Conservation (phyloP, 2,888 invertebrate species). For the Tenodera sinensis region DNA sequence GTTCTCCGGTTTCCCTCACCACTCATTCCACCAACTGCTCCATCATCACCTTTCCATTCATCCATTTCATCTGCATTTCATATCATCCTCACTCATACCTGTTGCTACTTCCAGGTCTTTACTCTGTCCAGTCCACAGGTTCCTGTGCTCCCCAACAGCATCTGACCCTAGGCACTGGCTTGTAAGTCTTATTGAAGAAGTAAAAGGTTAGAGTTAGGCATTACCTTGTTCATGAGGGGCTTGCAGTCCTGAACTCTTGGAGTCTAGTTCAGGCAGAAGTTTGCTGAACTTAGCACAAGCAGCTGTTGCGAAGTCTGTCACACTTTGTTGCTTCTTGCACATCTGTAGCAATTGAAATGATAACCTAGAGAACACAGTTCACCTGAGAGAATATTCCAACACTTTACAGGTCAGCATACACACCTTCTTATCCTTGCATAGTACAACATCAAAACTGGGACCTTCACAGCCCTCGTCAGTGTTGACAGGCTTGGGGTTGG, state of each 20-base stretch:
- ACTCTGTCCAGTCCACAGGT: no score
- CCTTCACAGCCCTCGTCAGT: conserved; percentile 60
- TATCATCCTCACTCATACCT: no score
- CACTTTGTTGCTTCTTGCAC: conserved; percentile 51
- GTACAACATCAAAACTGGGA: conserved; percentile 57
- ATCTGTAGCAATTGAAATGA: conserved; percentile 37
- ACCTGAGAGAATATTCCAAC: neutral
- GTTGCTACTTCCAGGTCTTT: no score
- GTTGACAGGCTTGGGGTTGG: conserved; percentile 47
- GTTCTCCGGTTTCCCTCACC: no score
- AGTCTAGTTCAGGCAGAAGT: conserved; percentile 58
- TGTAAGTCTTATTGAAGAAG: no score
- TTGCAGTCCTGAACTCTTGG: conserved; percentile 65
- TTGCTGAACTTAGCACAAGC: conserved; percentile 63
- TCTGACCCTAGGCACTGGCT: no score
- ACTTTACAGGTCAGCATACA: neutral
- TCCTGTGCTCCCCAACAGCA: no score
- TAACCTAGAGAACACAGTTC: neutral
- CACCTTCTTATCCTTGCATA: conserved; percentile 65
- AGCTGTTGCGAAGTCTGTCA: conserved; percentile 57
- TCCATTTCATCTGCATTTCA: no score
- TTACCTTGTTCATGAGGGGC: conserved; percentile 66
- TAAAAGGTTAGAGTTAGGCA: no score
- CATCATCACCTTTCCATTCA: no score
- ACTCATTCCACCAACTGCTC: no score